Evolutionary conservation across 1,140 invertebrate genomes (phyloP), one percentile per base, ranked within the genome.

Genomic region (Cepaea nemoralis): DNA sequence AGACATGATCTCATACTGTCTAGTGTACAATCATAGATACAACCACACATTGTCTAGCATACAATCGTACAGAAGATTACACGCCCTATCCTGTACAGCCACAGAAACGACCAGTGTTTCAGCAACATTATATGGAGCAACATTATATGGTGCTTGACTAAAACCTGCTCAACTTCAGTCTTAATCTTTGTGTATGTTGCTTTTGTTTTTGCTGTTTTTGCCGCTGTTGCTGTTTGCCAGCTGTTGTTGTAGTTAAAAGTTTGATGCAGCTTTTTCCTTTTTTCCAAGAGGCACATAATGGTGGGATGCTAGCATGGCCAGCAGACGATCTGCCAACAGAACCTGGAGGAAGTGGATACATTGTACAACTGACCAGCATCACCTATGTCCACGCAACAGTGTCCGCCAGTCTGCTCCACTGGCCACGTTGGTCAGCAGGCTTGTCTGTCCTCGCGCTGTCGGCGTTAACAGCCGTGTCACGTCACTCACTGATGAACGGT

Each of bases 221-320:
- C n/a, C n/a, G n/a, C n/a, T n/a, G n/a, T n/a, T 74, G 14, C 37
- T 42, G 37, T 12, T 74, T 40, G 3, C 8, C 33, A 55, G 22
- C 24, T 40, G n/a, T n/a, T n/a, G n/a, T n/a, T n/a, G n/a, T n/a
- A n/a, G n/a, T 39, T 10, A 6, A 45, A 39, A 66, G 39, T 3
- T 78, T 66, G 76, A 66, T 78, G 1, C 76, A 39, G 39, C 19
- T 59, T 40, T 78, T 66, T 67, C 55, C 74, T 76, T 76, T 78
- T 66, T 67, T 31, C 76, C 76, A 78, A 78, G 76, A 78, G 76
- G 76, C 76, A 78, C 55, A 78, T 78, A 66, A 55, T 40, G 24
- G 76, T 8, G 76, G 37, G 8, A 27, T 74, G 71, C 71, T 45
- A 40, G 8, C 42, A 10, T 8, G 39, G 10, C 10, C 10, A 42